Evolutionary conservation across 2,888 invertebrate genomes (phyloP).

Genomic region (Bellardia pandia): DNA sequence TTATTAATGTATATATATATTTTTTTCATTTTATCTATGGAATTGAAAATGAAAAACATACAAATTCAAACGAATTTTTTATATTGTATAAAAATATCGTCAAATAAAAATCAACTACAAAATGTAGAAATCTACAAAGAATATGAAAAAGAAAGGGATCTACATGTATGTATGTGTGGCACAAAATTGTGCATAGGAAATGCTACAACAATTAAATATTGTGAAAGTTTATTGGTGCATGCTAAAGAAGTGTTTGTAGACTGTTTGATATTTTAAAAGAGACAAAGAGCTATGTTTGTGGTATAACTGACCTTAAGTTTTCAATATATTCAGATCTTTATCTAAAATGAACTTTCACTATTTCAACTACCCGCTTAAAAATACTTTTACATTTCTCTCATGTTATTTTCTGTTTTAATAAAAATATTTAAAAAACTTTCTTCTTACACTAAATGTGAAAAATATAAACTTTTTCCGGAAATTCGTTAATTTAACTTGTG

Average conservation of each 20-base stretch:
- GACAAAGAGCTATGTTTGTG: too few species aligned
- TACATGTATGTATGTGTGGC: neutral
- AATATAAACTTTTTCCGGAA: too few species aligned
- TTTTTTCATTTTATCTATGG: neutral
- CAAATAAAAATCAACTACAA: neutral
- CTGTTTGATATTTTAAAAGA: neutral
- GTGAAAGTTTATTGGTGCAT: conserved; percentile 5
- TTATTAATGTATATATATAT: conserved; percentile 6
- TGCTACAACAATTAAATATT: neutral
- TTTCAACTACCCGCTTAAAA: too few species aligned
- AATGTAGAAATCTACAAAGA: neutral
- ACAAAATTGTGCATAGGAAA: neutral
- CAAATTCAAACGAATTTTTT: neutral
- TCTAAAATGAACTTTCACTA: too few species aligned
- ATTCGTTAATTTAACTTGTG: neutral
- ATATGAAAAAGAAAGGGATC: neutral
- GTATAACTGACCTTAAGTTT: too few species aligned
- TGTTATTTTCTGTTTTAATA: too few species aligned
- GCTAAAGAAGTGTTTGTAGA: neutral
- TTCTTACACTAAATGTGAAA: too few species aligned
- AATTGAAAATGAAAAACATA: neutral
- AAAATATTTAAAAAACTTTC: too few species aligned
- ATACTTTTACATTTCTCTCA: too few species aligned
- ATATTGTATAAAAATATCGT: conserved; percentile 7
- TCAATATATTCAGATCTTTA: too few species aligned